Base-by-base conservation (phyloP, 2,113 vertebrate genomes). In the Leucopsar rothschildi region DNA sequence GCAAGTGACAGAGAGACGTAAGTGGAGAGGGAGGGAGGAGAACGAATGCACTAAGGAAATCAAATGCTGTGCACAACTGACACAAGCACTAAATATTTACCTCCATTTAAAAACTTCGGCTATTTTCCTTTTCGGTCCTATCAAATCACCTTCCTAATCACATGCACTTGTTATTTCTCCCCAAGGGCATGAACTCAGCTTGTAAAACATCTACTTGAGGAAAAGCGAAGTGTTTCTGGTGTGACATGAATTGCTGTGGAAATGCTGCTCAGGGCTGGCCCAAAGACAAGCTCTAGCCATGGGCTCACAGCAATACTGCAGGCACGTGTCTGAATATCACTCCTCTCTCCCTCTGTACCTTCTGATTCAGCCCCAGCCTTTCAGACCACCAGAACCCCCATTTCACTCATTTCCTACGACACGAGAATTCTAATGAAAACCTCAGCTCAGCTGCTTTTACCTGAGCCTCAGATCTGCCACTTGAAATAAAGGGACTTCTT, bases 141-240 rank as follows among this genome's bases (percentile, higher is more conserved):
- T 85, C 87, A 95, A 93, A 95, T 90, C 89, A 91, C 80, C 59
- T 77, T 88, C 42, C 52, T 81, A 88, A 86, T 94, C 88, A 88
- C 16, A 84, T 0, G 0, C 64, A 82, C 72, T 88, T 93, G 56
- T 57, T 81, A 49, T 86, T 96, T 88, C 82, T 82, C 93, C 88
- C 79, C 57, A 93, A 31, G 79, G 76, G n/a, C 69, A n/a, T 10
- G 68, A 86, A 77, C 60, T 35, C 75, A 80, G 82, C 66, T 49
- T 70, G 71, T 44, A 81, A 93, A 94, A 78, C 56, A 86, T 49
- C n/a, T 73, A 68, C 82, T 52, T 53, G 88, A 90, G 33, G 86
- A 90, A 91, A 86, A 79, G 60, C 31, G 9, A 89, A 72, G 59
- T 28, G 53, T 11, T 90, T 53, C 64, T 75, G 49, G 44, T 55